A percentile compares a stretch with the other conserved stretches of the same genome.
phyloP scores from a whole-genome alignment of 1,140 invertebrate species.

The Heterodera carotae region DNA sequence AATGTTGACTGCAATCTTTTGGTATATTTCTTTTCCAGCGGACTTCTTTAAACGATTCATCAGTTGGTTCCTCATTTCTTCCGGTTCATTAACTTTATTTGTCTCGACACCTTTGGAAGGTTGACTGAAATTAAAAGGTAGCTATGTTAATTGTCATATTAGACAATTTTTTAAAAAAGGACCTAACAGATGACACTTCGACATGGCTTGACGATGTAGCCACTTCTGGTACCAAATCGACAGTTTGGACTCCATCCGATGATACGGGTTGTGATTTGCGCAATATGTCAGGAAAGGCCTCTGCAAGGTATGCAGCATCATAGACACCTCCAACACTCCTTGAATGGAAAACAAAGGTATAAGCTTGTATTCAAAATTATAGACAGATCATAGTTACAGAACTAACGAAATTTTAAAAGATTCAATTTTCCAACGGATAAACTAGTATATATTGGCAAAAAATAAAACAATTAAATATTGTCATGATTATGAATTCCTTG shows the following conservation, averaged over 20 bases:
- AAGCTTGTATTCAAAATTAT: neutral
- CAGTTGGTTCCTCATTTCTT: conserved; percentile 1
- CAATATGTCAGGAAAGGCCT: neutral
- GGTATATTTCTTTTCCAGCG: neutral
- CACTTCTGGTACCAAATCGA: neutral
- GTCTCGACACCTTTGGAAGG: neutral
- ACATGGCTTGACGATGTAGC: neutral
- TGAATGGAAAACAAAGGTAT: neutral
- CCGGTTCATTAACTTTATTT: neutral
- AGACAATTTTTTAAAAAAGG: neutral
- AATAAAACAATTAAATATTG: too few species aligned
- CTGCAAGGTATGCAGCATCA: neutral
- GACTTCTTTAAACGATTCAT: conserved; percentile 10
- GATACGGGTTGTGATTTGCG: neutral
- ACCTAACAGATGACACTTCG: neutral
- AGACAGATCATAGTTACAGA: neutral
- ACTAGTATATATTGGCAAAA: too few species aligned
- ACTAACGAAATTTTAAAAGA: neutral
- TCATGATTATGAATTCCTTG: too few species aligned
- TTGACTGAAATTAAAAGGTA: too few species aligned
- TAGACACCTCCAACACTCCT: conserved; percentile 6
- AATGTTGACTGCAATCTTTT: neutral
- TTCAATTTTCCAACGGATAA: neutral
- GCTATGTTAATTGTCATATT: too few species aligned
- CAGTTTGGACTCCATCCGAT: neutral